phyloP scores from a whole-genome alignment of 2,113 vertebrate genomes.

The Pelecanus crispus region DNA sequence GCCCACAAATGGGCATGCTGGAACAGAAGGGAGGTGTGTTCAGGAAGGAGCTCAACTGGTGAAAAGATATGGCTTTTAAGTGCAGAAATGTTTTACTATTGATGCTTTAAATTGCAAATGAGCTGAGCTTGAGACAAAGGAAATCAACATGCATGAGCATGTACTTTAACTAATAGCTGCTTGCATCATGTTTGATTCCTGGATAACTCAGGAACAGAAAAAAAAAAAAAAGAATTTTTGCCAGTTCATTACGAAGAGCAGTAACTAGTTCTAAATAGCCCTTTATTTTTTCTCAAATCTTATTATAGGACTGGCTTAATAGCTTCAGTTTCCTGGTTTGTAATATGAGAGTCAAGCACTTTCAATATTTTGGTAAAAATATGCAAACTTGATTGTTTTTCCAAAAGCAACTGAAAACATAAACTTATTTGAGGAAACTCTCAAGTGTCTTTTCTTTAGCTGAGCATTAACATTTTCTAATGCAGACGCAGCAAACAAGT shows the following conservation, averaged over 20 bases:
- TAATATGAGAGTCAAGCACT: neutral
- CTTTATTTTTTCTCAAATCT: neutral
- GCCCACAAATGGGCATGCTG: neutral
- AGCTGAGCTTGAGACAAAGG: neutral
- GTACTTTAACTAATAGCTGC: neutral
- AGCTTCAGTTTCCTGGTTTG: neutral
- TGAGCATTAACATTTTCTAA: neutral
- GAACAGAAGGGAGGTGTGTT: neutral
- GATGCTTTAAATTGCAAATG: neutral
- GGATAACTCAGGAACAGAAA: neutral
- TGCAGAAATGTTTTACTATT: neutral
- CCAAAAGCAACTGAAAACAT: neutral
- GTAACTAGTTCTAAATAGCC: neutral
- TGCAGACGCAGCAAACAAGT: neutral
- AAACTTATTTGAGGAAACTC: neutral
- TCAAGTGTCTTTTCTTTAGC: neutral
- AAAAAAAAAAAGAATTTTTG: neutral
- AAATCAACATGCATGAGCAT: neutral
- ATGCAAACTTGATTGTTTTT: slow-evolving; percentile 3
- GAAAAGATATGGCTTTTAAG: neutral
- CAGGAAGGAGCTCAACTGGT: neutral
- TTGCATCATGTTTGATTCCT: neutral
- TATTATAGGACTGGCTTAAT: neutral
- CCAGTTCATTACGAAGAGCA: neutral
- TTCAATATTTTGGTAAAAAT: slow-evolving; percentile 21